phyloP scores from a whole-genome alignment of 2,113 vertebrate species.

The Peromyscus californicus region DNA sequence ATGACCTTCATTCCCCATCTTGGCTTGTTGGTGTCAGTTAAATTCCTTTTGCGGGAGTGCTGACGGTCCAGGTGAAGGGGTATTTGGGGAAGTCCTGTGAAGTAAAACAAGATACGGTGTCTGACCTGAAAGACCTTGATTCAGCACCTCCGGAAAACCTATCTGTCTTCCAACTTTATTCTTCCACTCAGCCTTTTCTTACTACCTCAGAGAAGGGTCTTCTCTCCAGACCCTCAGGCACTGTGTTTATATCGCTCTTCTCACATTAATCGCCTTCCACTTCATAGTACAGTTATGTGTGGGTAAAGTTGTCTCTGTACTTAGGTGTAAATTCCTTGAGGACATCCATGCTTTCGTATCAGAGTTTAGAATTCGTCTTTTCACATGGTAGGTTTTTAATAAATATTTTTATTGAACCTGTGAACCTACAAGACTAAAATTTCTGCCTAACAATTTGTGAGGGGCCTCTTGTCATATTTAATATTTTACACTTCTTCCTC shows the following conservation, averaged over 20 bases:
- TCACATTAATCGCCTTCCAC: constrained; percentile 59
- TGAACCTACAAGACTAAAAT: not conserved
- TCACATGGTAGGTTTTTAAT: constrained; percentile 65
- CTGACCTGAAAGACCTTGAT: constrained; percentile 47
- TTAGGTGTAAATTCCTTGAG: constrained; percentile 59
- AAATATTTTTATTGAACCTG: constrained; percentile 50
- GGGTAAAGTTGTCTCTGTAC: constrained; percentile 55
- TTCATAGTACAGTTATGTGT: constrained; percentile 61
- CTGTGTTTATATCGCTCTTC: constrained; percentile 62
- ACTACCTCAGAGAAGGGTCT: constrained; percentile 48
- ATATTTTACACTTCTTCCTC: constrained; percentile 12
- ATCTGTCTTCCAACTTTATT: constrained; percentile 33
- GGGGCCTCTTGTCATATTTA: not conserved
- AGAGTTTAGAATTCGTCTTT: constrained; percentile 53
- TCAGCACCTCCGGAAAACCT: constrained; percentile 32
- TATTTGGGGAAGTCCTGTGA: not conserved
- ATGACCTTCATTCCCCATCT: not conserved
- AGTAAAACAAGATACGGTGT: constrained; percentile 39
- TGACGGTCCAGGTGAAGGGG: not conserved
- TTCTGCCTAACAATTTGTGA: constrained; percentile 30
- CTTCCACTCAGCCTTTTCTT: constrained; percentile 61
- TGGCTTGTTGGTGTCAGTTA: constrained; percentile 18
- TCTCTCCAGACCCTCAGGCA: constrained; percentile 45
- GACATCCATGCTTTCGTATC: constrained; percentile 43
- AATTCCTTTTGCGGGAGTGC: not conserved